phyloP scores from a whole-genome alignment of 2,888 invertebrate species.

The Drosophila infuscata region DNA sequence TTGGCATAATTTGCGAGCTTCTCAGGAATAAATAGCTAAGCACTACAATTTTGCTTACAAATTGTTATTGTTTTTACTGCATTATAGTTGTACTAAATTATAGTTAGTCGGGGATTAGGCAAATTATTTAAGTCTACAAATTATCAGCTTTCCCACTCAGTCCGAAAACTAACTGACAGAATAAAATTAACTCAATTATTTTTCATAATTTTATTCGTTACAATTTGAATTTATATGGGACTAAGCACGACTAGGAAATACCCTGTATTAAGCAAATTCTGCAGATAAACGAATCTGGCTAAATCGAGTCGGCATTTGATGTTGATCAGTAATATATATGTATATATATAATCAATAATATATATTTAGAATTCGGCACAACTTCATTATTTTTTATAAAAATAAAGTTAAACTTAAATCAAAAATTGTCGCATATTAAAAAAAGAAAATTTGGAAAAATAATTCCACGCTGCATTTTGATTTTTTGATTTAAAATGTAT shows the following conservation, averaged over 20 bases:
- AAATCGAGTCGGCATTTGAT: background rate
- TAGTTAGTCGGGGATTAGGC: background rate
- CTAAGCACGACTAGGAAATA: background rate
- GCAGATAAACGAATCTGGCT: too few species aligned
- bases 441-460: background rate
- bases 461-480: background rate
- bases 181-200: background rate
- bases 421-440: background rate
- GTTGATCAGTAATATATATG: background rate
- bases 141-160: background rate
- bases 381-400: background rate
- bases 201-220: background rate
- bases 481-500: constrained; percentile 53
- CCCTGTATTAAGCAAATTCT: background rate
- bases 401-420: background rate
- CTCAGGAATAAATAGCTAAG: background rate
- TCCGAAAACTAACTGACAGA: background rate
- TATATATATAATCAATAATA: background rate
- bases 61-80: background rate
- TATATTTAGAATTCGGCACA: background rate
- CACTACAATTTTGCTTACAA: background rate
- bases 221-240: background rate
- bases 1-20: constrained; percentile 3
- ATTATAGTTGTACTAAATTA: background rate
- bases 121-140: background rate